Conservation (phyloP, 2,797 vertebrate species). For the Lagothrix lagotricha region DNA sequence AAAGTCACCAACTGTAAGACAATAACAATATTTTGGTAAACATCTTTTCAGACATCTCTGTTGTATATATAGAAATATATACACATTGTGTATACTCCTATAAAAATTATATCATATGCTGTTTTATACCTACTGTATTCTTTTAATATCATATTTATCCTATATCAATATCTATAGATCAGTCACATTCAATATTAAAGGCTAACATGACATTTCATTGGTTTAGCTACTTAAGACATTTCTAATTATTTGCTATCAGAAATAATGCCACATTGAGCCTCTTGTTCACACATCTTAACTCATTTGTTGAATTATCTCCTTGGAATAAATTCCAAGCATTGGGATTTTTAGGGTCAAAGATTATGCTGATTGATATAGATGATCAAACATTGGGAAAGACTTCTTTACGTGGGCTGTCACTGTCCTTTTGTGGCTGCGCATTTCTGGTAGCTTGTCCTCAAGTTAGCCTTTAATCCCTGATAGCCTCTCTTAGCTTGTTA, state of each 20-base stretch:
- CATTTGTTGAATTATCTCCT: background rate
- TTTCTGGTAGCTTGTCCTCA: background rate
- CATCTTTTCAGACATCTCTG: background rate
- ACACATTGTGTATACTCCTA: background rate
- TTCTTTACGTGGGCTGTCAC: background rate
- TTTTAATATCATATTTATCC: background rate
- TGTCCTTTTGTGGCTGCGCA: background rate
- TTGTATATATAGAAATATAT: background rate
- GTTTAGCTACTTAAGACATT: background rate
- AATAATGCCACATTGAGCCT: background rate
- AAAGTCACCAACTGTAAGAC: background rate
- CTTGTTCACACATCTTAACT: background rate
- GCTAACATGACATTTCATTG: background rate
- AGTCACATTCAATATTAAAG: background rate
- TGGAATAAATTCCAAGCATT: background rate
- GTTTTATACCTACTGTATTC: constrained; percentile 2
- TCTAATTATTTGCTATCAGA: background rate
- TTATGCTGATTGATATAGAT: background rate
- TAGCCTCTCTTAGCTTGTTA: background rate
- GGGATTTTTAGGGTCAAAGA: background rate
- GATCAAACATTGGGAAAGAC: background rate
- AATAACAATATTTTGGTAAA: background rate
- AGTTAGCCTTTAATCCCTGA: background rate
- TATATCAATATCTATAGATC: background rate
- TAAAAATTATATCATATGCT: background rate